These are phyloP conservation scores for Cydia strobilella DNA, from an alignment of 1,140 invertebrate genomes.

Conservation along the genomic window DNA sequence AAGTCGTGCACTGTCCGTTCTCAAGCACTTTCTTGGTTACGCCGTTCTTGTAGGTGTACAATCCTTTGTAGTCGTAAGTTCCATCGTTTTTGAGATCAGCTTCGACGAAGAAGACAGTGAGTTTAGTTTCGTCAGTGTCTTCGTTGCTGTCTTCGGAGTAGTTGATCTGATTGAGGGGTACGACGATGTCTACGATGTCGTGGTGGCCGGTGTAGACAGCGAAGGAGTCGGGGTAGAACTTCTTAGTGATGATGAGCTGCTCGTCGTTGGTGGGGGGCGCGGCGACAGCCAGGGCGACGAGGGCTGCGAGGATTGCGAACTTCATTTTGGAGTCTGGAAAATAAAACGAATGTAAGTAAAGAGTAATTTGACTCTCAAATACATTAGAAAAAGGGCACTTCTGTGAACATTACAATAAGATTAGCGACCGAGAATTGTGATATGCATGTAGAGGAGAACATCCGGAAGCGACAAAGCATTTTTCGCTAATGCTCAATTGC, in stretches of 20 bases:
- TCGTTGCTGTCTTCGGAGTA: not conserved
- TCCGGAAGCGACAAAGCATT: too few species aligned
- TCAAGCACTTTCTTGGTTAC: slow-evolving; percentile 3
- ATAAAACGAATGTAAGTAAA: not conserved
- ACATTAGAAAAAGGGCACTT: too few species aligned
- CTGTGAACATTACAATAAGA: too few species aligned
- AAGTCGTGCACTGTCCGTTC: not conserved
- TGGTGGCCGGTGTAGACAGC: not conserved
- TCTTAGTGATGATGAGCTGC: not conserved
- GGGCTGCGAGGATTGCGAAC: not conserved
- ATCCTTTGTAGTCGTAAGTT: slow-evolving; percentile 1
- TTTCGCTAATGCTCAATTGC: too few species aligned
- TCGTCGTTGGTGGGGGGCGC: slow-evolving; percentile 9
- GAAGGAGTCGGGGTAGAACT: slow-evolving; percentile 20
- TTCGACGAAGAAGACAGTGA: slow-evolving; percentile 11
- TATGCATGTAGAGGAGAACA: too few species aligned
- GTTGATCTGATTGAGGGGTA: slow-evolving; percentile 13
- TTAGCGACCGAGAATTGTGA: too few species aligned
- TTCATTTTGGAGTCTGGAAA: slow-evolving; percentile 18
- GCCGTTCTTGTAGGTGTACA: not conserved
- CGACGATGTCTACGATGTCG: slow-evolving; percentile 23
- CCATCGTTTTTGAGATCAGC: slow-evolving; percentile 15
- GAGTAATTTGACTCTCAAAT: too few species aligned
- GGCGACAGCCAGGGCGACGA: not conserved
- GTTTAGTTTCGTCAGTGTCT: not conserved